phyloP scores from a whole-genome alignment of 2,797 vertebrate genomes.

The Sandelia bainsii region DNA sequence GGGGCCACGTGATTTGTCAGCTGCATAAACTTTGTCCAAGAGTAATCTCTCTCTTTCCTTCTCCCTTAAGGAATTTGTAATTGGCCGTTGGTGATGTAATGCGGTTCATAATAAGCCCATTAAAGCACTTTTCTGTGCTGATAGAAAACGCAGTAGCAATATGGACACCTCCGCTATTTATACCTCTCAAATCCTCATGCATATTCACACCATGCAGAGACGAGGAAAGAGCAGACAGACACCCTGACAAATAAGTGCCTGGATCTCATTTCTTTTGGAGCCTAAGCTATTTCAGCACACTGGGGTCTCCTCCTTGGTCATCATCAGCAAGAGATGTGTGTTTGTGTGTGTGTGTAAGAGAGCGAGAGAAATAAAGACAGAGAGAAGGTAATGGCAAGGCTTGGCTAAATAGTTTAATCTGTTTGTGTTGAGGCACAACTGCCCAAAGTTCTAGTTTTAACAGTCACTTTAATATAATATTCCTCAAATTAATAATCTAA shows the following conservation, averaged over 20 bases:
- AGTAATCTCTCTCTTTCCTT: conserved; percentile 66
- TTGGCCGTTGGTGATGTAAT: conserved; percentile 88
- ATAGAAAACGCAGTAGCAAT: conserved; percentile 87
- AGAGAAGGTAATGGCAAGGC: conserved; percentile 37
- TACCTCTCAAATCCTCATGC: conserved; percentile 91
- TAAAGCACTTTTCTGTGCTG: conserved; percentile 87
- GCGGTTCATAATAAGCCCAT: conserved; percentile 87
- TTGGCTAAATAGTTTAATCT: conserved; percentile 36
- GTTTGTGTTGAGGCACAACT: conserved; percentile 44
- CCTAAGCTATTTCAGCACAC: conserved; percentile 81
- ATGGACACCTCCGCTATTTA: conserved; percentile 90
- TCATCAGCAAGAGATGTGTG: conserved; percentile 48
- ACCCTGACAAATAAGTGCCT: conserved; percentile 86
- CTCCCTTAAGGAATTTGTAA: conserved; percentile 80
- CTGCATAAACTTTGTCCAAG: conserved; percentile 66
- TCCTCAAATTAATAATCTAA: too few relatives aligned
- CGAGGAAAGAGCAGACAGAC: conserved; percentile 83
- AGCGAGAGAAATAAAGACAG: conserved; percentile 1
- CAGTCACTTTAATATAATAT: too few relatives aligned
- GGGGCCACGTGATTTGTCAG: conserved; percentile 56
- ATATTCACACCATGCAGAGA: conserved; percentile 86
- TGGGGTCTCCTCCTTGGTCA: conserved; percentile 77
- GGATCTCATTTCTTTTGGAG: conserved; percentile 85
- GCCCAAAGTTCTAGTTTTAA: conserved; percentile 23
- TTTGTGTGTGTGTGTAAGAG: conserved; percentile 16